phyloP scores from a whole-genome alignment of 2,888 invertebrate genomes.

The Ptilodon capucinus region DNA sequence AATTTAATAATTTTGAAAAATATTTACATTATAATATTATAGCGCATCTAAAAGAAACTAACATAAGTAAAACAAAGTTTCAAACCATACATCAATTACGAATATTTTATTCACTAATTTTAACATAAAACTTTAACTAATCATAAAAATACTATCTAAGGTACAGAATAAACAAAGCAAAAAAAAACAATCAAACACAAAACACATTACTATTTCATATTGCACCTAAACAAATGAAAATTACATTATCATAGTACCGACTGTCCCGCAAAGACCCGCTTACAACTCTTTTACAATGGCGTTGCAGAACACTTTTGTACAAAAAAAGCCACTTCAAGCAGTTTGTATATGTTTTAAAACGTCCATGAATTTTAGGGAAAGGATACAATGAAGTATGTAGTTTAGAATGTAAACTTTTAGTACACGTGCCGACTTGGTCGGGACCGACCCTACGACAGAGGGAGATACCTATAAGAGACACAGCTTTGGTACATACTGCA shows the following conservation, averaged over 20 bases:
- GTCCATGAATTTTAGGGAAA: no score
- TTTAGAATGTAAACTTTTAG: background rate
- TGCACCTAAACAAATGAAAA: background rate
- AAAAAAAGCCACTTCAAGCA: no score
- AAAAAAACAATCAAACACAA: background rate
- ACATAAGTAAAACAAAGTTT: background rate
- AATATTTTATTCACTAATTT: background rate
- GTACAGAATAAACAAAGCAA: background rate
- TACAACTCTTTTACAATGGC: no score
- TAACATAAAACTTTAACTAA: background rate
- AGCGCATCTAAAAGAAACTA: background rate
- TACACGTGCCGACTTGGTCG: background rate
- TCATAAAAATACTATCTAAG: constrained; percentile 2
- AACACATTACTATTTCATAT: background rate
- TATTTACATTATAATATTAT: background rate
- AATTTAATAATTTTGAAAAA: no score
- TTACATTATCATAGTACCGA: no score
- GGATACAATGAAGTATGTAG: no score
- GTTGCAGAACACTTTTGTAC: no score
- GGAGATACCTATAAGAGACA: background rate
- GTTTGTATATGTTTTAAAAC: no score
- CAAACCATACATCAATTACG: background rate
- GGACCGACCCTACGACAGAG: background rate
- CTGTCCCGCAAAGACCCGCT: no score
- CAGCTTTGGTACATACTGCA: no score